phyloP scores from a whole-genome alignment of 2,113 vertebrate species.

The Microcebus murinus region DNA sequence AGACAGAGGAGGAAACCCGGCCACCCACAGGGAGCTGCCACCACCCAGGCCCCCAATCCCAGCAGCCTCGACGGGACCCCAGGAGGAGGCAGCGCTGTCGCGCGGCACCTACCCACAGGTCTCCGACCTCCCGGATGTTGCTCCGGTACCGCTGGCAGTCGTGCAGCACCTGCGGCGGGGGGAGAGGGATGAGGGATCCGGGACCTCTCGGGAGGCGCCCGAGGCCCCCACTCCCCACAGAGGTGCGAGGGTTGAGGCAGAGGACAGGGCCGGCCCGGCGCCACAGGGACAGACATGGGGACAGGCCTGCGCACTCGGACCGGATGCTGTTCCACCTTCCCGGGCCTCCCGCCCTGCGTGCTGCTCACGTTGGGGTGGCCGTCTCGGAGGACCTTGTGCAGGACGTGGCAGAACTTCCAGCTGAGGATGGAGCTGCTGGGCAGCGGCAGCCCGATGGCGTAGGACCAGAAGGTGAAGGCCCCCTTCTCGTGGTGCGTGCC shows the following conservation, averaged over 20 bases:
- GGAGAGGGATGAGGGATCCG: accelerated
- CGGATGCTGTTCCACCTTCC: no score
- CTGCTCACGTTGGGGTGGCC: constrained; percentile 96
- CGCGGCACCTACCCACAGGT: constrained; percentile 92
- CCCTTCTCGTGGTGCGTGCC: constrained; percentile 98
- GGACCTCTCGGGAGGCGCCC: accelerated
- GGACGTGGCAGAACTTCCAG: constrained; percentile 99
- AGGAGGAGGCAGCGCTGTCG: no score
- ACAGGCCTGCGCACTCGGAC: no score
- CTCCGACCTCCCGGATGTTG: constrained; percentile 92
- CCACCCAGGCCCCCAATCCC: accelerated
- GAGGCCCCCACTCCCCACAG: accelerated
- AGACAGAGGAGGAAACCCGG: background rate
- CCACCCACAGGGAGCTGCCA: accelerated
- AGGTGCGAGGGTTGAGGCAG: no score
- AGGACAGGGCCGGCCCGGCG: background rate
- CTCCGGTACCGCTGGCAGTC: constrained; percentile 97
- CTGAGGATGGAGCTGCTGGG: constrained; percentile 95
- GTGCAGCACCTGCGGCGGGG: constrained; percentile 90
- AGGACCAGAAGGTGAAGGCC: constrained; percentile 98
- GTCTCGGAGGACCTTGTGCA: constrained; percentile 96
- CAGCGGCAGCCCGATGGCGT: constrained; percentile 94
- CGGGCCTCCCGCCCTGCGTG: background rate
- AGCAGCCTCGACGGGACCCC: background rate
- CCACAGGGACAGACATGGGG: background rate